Evolutionary conservation across 2,888 invertebrate species (phyloP), one percentile per base, ranked within the genome.

Genomic region (Agrotis ipsilon): DNA sequence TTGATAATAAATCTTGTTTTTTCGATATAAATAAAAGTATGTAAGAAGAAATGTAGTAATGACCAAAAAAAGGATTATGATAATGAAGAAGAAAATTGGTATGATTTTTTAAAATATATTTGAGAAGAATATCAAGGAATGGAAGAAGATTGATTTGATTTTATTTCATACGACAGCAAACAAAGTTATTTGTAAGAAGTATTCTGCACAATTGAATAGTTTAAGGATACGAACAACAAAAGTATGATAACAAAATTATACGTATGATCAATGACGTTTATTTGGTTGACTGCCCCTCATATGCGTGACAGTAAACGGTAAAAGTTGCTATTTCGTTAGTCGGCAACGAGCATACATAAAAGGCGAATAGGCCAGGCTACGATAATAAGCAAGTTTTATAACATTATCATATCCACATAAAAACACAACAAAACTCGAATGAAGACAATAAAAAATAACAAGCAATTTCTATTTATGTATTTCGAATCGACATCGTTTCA

Each of bases 381-480:
- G 21, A 55, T 68, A 66, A 78, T 78, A 75, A 78, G 68, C 48
- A n/a, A 27, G 16, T 59, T 67, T 62, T 61, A 75, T 70, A 67
- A 67, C 63, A 67, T 61, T 48, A 79, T 67, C 63, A 61, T 79
- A 61, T 67, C 21, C 48, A 49, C 70, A 70, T 79, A 48, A 75
- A 75, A 61, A 61, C 45, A 57, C 62, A 66, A 75, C 64, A 70
- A 75, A 73, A 79, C 60, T 61, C 57, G 43, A 64, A 75, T 46
- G 57, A 67, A 57, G 52, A 79, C 60, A 70, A 70, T 79, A 79
- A 75, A 78, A 65, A 79, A 64, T 67, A 70, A 75, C 75, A 61
- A 70, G 69, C 78, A 70, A 75, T 78, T 70, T 70, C 61, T 70
- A 63, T 76, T 80, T 61, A 80, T 69, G 66, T 72, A 39, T 72